phyloP scores from a whole-genome alignment of 2,113 vertebrate genomes.

The Brienomyrus longianalis region DNA sequence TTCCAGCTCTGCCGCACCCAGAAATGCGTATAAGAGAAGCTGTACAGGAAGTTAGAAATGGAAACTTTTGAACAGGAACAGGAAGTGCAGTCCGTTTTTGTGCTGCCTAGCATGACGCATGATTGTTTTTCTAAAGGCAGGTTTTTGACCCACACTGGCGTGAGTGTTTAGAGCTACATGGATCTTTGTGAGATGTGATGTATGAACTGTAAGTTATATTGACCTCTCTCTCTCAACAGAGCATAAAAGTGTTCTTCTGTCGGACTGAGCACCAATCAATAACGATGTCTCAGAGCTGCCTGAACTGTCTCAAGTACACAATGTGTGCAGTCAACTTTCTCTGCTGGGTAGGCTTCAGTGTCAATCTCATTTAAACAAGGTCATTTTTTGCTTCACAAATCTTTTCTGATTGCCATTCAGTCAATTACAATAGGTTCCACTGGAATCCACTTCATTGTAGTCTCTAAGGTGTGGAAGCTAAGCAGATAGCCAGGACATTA shows the following conservation, averaged over 20 bases:
- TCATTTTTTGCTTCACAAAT: background rate
- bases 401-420: background rate
- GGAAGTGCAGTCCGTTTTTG: background rate
- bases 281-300: conserved; percentile 59
- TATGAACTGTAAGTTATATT: background rate
- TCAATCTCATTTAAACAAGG: background rate
- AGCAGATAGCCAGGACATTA: background rate
- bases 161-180: background rate
- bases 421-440: background rate
- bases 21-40: background rate
- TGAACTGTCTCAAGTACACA: conserved; percentile 64
- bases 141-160: background rate
- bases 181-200: background rate
- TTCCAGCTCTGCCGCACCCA: background rate
- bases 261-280: conserved; percentile 31
- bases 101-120: background rate
- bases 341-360: conserved; percentile 58
- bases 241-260: conserved; percentile 11
- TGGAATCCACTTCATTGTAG: background rate
- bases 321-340: conserved; percentile 68
- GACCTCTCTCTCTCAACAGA: background rate
- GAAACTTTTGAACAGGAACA: background rate
- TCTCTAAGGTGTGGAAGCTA: background rate
- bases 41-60: background rate
- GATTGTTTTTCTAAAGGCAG: background rate